Base-by-base conservation (phyloP, 1,140 invertebrate species). In the Palaemon carinicauda region DNA sequence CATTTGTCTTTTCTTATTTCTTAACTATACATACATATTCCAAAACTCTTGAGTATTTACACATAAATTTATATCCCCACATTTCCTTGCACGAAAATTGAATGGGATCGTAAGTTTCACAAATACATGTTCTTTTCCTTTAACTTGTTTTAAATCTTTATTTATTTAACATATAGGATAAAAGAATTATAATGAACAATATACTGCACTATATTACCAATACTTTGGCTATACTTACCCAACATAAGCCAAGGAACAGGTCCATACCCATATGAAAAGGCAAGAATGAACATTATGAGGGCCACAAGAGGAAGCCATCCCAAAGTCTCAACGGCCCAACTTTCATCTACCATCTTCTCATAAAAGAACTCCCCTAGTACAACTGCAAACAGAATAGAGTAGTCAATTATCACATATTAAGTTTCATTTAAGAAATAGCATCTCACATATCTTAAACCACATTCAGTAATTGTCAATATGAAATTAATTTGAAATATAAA, bases 171-270 rank as follows among this genome's bases (percentile, higher is more conserved):
- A n/a, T 15, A 27, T 12, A 65, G 60, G 14, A 9, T 69, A 69
- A 4, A 69, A 29, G 17, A 83, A 21, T 41, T 41, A 41, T 12
- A 41, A 41, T 41, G 41, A 41, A 41, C 1, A 41, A 41, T 41
- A 5, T 41, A 41, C 41, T 12, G 12, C 3, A 41, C n/a, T n/a
- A n/a, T n/a, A n/a, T n/a, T n/a, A n/a, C n/a, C n/a, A 41, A 5
- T 41, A 41, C 5, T 41, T 41, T 41, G 7, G 41, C n/a, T 41
- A 9, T 3, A 33, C 87, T 88, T 74, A 80, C 90, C 89, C 90
- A 96, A 94, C 93, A 96, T 94, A 92, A 96, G 93, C 94, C 95
- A 96, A 0, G 95, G 95, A 33, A 97, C 94, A 0, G 95, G 95
- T 2, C 95, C 96, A 87, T 94, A 94, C 41, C 96, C 96, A 27